phyloP scores from a whole-genome alignment of 2,888 invertebrate genomes.

The Petrophora chlorosata region DNA sequence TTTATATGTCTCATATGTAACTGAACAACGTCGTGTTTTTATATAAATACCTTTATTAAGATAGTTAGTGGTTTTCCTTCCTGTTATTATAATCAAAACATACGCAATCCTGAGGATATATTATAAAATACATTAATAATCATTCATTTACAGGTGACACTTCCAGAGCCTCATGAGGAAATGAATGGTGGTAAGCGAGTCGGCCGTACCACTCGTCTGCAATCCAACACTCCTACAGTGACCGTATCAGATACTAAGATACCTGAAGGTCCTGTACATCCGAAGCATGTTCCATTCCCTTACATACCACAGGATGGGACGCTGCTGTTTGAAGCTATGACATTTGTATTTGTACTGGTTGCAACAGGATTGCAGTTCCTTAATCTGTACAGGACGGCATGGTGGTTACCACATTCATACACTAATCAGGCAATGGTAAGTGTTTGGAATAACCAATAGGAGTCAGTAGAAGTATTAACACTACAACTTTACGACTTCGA shows the following conservation, averaged over 20 bases:
- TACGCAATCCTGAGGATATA: too few species aligned
- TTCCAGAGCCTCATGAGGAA: slow-evolving; percentile 63
- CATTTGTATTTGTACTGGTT: slow-evolving; percentile 91
- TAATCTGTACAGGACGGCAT: slow-evolving; percentile 97
- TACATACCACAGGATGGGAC: slow-evolving; percentile 91
- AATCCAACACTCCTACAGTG: slow-evolving; percentile 44
- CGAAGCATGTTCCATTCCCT: slow-evolving; percentile 93
- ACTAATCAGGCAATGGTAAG: slow-evolving; percentile 94
- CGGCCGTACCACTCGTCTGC: slow-evolving; percentile 51
- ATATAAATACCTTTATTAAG: too few species aligned
- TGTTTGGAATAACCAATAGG: slow-evolving; percentile 20
- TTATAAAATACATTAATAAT: too few species aligned
- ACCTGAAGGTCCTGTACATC: slow-evolving; percentile 79
- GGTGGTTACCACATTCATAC: slow-evolving; percentile 98
- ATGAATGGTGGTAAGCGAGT: slow-evolving; percentile 61
- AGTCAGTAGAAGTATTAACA: too few species aligned
- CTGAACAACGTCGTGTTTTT: too few species aligned
- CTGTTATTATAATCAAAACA: not conserved
- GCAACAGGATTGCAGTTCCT: slow-evolving; percentile 95
- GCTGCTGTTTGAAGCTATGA: slow-evolving; percentile 92
- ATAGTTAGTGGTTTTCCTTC: not conserved
- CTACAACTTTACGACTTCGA: too few species aligned
- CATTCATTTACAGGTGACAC: slow-evolving; percentile 52
- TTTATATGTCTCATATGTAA: too few species aligned
- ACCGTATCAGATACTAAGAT: slow-evolving; percentile 52